Percentiles rank a stretch among this genome's conserved stretches.
These are phyloP conservation scores for Drosophila nannoptera DNA, from an alignment of 1,140 invertebrate genomes.

Conservation along the genomic window DNA sequence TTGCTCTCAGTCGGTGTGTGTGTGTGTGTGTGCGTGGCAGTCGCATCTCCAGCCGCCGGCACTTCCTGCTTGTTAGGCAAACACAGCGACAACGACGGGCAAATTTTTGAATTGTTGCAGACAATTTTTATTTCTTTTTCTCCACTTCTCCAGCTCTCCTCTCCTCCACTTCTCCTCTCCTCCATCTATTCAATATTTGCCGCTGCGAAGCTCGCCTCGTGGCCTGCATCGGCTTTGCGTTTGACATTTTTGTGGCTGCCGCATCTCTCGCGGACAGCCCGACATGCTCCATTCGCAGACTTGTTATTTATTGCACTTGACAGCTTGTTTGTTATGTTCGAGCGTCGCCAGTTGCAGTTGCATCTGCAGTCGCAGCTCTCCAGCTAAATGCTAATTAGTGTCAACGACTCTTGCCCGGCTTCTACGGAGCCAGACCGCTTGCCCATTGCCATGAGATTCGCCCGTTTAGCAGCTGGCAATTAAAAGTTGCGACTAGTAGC, in stretches of 20 bases:
- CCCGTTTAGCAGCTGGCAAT: conserved; percentile 1
- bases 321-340: conserved; percentile 44
- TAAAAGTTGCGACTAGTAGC: conserved; percentile 15
- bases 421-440: conserved; percentile 51
- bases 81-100: conserved; percentile 54
- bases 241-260: conserved; percentile 65
- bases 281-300: conserved; percentile 47
- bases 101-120: conserved; percentile 70
- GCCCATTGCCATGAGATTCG: conserved; percentile 46
- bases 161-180: neutral
- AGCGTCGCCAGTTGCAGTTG: conserved; percentile 21
- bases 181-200: conserved; percentile 11
- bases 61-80: conserved; percentile 75
- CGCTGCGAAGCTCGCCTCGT: conserved; percentile 24
- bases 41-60: conserved; percentile 51
- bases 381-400: conserved; percentile 70
- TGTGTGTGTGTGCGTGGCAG: conserved; percentile 20
- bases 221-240: conserved; percentile 58
- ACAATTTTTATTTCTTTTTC: conserved; percentile 40
- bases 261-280: conserved; percentile 47
- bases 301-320: conserved; percentile 66
- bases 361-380: conserved; percentile 12
- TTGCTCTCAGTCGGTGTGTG: conserved; percentile 11
- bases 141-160: neutral
- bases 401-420: conserved; percentile 58